Conservation (phyloP, 2,888 invertebrate genomes). For the Apodemia zela region DNA sequence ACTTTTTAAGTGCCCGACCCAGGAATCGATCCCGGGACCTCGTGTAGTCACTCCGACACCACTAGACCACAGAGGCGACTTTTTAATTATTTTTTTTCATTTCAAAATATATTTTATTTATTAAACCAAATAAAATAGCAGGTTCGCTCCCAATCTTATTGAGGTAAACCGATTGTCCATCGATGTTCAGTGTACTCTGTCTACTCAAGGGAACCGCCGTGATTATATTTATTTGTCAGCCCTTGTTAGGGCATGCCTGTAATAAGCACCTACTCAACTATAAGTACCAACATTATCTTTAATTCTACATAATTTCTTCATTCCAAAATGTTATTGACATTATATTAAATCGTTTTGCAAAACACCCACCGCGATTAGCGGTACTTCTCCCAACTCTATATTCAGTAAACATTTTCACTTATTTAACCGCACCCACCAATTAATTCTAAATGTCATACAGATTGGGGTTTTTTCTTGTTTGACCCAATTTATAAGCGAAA, state of each 20-base stretch:
- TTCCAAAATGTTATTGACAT: neutral
- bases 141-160: too few relatives aligned
- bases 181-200: neutral
- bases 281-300: neutral
- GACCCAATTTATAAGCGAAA: constrained; percentile 34
- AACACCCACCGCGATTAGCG: constrained; percentile 36
- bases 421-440: constrained; percentile 57
- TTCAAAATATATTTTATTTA: too few relatives aligned
- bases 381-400: constrained; percentile 53
- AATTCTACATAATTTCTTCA: constrained; percentile 5
- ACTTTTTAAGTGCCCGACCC: too few relatives aligned
- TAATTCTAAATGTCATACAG: constrained; percentile 72
- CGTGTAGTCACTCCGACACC: too few relatives aligned
- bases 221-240: neutral
- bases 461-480: constrained; percentile 43
- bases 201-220: neutral
- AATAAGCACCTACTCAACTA: neutral
- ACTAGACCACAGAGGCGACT: too few relatives aligned
- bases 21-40: too few relatives aligned
- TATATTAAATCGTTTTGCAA: constrained; percentile 33
- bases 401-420: constrained; percentile 56
- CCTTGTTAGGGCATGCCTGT: constrained; percentile 2
- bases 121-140: too few relatives aligned
- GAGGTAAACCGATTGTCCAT: too few relatives aligned
- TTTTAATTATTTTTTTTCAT: too few relatives aligned